Base-by-base conservation (phyloP, 1,140 invertebrate species). In the Apis laboriosa region DNA sequence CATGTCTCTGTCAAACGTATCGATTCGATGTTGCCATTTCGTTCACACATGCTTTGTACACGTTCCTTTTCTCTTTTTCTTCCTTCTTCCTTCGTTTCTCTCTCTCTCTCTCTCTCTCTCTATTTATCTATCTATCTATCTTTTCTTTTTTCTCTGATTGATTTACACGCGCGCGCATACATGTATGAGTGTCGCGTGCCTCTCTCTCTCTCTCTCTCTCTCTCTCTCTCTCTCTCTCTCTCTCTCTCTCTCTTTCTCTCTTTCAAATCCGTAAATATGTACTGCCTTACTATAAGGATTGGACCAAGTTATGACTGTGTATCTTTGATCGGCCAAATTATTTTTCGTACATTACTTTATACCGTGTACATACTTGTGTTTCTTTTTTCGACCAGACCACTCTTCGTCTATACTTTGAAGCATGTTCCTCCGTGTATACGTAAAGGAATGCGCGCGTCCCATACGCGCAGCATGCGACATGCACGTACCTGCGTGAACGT, bases 231-330 rank as follows among this genome's bases (percentile, higher is more conserved):
- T 80, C 72, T 84, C 74, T 73, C 68, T 77, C 1, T 49, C 9
- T 56, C 12, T 73, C 17, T 73, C 11, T 56, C 24, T 56, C 24
- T 73, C 11, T 56, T 2, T 53, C 66, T 76, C 68, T 77, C 81
- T 87, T 4, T 88, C 51, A 72, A 87, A 70, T 87, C 83, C 83
- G 68, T 88, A 63, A 86, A 53, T 78, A 78, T 79, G 77, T 86
- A 75, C 90, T 92, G 92, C 92, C 93, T 93, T 94, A 94, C 93
- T 94, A 93, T 94, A 93, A 94, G 93, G 92, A 93, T 94, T 94
- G 92, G 92, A 94, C 92, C 92, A 91, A 92, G 90, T 93, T 93
- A 92, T 92, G 90, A 93, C 90, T 92, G 89, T 92, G 90, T 92
- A 90, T 87, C 91, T 91, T 92, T 91, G 77, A 90, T 93, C 90